Evolutionary conservation across 2,888 invertebrate species (phyloP), one percentile per base, ranked within the genome.

Genomic region (Euzophera pinguis): DNA sequence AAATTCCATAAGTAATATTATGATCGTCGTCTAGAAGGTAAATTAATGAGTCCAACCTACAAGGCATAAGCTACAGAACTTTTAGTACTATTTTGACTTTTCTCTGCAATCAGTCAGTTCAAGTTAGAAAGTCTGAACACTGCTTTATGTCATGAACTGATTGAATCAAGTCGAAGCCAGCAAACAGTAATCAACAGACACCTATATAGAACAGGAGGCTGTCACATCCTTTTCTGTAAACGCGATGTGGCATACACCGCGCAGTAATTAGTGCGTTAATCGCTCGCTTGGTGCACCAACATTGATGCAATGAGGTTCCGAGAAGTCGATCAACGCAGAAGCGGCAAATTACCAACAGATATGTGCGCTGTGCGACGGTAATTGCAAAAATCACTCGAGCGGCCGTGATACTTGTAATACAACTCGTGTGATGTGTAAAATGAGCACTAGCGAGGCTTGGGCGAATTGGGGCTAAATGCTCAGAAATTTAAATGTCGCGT

Each of bases 341-440:
- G 79, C 83, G 82, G 86, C 85, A 88, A 88, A 86, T 89, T 87
- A 79, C 85, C 75, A 76, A 67, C 84, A 86, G 86, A 86, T 88
- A 87, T 85, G 84, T 84, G 77, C 84, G 84, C 84, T 81, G 83
- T 71, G 75, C 75, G 82, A 72, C 78, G 77, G 84, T 89, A 88
- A 89, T 89, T 88, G 86, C 84, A 84, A 84, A 85, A 85, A 84
- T 88, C 85, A 81, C 78, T 81, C 80, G 59, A 66, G 69, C 64
- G 64, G 64, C 65, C 69, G 41, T 64, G 65, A 64, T 69, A 69
- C 75, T 72, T 73, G 75, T 74, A 67, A 62, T 71, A 69, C 78
- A 51, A 39, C 38, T 37, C 37, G 29, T 8, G 8, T 17, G 32
- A 35, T 13, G 17, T 16, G 16, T 39, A 10, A 3, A 16, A 39